Base-by-base conservation (phyloP, 1,140 invertebrate species). In the Drosophila melanica region DNA sequence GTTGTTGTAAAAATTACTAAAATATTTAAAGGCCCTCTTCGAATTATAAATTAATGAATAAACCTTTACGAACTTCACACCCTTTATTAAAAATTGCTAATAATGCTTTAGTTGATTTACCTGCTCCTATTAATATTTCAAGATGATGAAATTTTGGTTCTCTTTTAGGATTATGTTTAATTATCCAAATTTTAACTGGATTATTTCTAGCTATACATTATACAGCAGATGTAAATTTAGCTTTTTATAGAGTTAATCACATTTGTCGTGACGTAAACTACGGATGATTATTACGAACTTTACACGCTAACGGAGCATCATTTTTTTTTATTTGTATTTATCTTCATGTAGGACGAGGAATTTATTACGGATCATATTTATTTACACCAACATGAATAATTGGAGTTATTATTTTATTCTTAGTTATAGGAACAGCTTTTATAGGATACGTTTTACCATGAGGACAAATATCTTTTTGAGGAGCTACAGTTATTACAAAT, bases 401-500 rank as follows among this genome's bases (percentile, higher is more conserved):
- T 20, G 94, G 94, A 70, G 84, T 94, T 62, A 87, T 93, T 55
- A 93, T 95, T 92, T 89, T 95, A 80, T 93, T 95, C 79, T 37
- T 94, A 90, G 80, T 93, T 62, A 95, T 95, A 94, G 93, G 64
- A 89, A 94, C 94, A 59, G 94, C 94, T 23, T 95, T 95, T 92
- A 90, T 95, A 93, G 94, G 95, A 0, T 95, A 95, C 93, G 94
- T 95, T 3, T 84, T 95, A 79, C 94, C 94, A 4, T 95, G 95
- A 93, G 95, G 94, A 18, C 94, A 96, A 94, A 96, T 96, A 93
- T 95, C 94, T 16, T 95, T 95, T 91, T 95, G 94, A 93, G 94
- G 94, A 44, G 95, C 95, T 8, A 95, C 95, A 54, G 95, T 95
- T 14, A 96, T 96, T 94, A 95, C 94, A 59, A 95, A 95, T 91